A percentile compares a stretch with the other conserved stretches of the same genome.
Conservation (phyloP, 1,140 invertebrate species). For the Nylanderia fulva region DNA sequence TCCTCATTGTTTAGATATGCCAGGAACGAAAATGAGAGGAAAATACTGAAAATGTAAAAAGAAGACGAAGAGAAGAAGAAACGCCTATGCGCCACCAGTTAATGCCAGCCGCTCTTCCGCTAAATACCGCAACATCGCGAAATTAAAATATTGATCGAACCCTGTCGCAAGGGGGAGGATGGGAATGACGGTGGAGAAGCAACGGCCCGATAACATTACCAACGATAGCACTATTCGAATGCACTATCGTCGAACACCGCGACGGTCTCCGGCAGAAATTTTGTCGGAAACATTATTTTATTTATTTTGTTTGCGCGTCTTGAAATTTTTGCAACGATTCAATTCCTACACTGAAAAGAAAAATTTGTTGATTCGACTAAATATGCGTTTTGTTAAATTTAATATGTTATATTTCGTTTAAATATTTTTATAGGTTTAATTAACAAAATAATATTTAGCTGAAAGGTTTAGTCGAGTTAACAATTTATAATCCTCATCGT, state of each 20-base stretch:
- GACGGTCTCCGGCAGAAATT: conserved; percentile 44
- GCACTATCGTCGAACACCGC: not conserved
- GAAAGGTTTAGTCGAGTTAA: too few relatives aligned
- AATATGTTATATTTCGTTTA: too few relatives aligned
- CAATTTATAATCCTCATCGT: not conserved
- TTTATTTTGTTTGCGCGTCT: too few relatives aligned
- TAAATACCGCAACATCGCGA: conserved; percentile 86
- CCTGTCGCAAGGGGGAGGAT: conserved; percentile 78
- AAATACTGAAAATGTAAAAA: not conserved
- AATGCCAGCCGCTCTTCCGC: conserved; percentile 74
- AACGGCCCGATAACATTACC: conserved; percentile 35
- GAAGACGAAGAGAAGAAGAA: not conserved
- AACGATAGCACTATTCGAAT: conserved; percentile 21
- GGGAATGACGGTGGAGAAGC: conserved; percentile 81
- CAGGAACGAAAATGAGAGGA: not conserved
- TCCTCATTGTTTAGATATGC: conserved; percentile 14
- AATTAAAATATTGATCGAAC: conserved; percentile 86
- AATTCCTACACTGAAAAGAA: too few relatives aligned
- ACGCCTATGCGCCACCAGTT: conserved; percentile 43
- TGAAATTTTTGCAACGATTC: not conserved
- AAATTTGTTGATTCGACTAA: too few relatives aligned
- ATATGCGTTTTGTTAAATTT: too few relatives aligned
- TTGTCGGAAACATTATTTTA: not conserved
- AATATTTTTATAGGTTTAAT: too few relatives aligned
- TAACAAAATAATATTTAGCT: too few relatives aligned